Evolutionary conservation across 2,888 invertebrate genomes (phyloP), one percentile per base, ranked within the genome.

Genomic region (Drosophila mercatorum): DNA sequence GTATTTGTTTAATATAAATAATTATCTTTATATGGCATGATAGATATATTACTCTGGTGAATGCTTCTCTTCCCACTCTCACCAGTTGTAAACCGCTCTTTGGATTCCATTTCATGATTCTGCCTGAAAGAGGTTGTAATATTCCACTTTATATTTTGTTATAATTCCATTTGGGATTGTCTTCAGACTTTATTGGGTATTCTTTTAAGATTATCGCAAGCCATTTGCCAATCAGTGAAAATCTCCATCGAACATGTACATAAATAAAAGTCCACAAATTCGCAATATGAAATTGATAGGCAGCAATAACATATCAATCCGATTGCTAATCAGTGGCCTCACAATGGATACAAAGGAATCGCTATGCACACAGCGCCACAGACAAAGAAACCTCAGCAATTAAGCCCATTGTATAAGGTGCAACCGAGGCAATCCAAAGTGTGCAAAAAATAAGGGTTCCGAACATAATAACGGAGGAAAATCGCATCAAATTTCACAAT

Each of bases 401-500:
- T 64, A 64, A 59, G 31, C 10, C 53, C 61, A 56, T 81, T 79
- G 74, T 73, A 55, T 34, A 58, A 65, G 68, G 56, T 73, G 74
- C 64, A 72, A 26, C 43, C n/a, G 14, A 28, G 59, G 46, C 58
- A 60, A 51, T 62, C 44, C 63, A 61, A 65, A 66, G 61, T 67
- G 49, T 63, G 72, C 77, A 62, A 72, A 69, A 69, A 44, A 53
- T 38, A 53, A 74, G 79, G 78, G 84, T 87, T 87, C 87, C 67
- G 75, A 76, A 72, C 67, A 67, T 44, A 73, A 80, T 83, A 70
- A 81, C 55, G 59, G 79, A 57, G 57, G 73, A 80, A 87, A 90
- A 84, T 90, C 86, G 89, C 91, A 86, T 89, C 89, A 79, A 87
- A 90, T 89, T 88, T 82, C 91, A 90, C 87, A 88, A 89, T 88